Conservation (phyloP, 1,140 invertebrate species). For the Nilaparvata lugens region DNA sequence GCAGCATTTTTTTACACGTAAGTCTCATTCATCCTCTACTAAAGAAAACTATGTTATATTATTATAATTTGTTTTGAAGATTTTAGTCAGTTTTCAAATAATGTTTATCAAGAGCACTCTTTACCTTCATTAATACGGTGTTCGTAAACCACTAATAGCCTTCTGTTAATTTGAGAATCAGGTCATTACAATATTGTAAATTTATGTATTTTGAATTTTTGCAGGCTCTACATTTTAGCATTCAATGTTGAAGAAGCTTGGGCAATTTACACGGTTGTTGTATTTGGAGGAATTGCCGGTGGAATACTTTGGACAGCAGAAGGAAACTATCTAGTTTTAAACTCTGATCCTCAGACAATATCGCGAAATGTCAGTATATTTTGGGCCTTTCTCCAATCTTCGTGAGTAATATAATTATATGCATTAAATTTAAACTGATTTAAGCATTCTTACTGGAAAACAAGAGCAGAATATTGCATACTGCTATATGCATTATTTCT, state of each 20-base stretch:
- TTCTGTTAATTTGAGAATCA: too few species aligned
- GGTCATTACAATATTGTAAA: too few species aligned
- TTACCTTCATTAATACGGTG: too few species aligned
- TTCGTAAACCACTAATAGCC: too few species aligned
- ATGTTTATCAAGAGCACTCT: too few species aligned
- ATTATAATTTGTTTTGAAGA: too few species aligned
- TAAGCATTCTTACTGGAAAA: not conserved
- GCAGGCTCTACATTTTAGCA: constrained; percentile 63
- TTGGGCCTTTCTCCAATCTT: constrained; percentile 88
- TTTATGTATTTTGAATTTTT: too few species aligned
- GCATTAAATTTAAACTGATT: not conserved
- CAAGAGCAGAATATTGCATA: too few species aligned
- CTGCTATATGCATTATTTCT: too few species aligned
- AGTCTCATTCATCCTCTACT: constrained; percentile 31
- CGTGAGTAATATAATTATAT: constrained; percentile 40
- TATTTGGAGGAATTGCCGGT: constrained; percentile 80
- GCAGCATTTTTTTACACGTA: constrained; percentile 66
- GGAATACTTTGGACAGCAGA: constrained; percentile 86
- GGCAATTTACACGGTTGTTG: constrained; percentile 78
- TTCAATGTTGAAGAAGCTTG: constrained; percentile 76
- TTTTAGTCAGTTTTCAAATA: too few species aligned
- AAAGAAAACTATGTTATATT: too few species aligned
- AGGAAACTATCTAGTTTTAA: constrained; percentile 86
- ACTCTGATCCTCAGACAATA: constrained; percentile 78
- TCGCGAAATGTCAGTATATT: constrained; percentile 89